phyloP scores from a whole-genome alignment of 2,888 invertebrate species.

The Caenorhabditis sp. region DNA sequence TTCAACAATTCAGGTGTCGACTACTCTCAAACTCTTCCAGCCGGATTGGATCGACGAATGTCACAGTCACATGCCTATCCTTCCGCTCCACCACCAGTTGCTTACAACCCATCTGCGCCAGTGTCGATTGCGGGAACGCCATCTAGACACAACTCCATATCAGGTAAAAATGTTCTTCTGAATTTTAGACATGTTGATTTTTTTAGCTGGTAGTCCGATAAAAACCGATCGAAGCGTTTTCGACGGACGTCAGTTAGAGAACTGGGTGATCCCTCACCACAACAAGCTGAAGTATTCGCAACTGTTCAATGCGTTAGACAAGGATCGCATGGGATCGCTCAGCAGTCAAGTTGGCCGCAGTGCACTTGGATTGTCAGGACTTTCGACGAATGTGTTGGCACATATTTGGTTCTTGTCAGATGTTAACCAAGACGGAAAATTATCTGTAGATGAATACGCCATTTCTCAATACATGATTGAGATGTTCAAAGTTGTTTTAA shows the following conservation, averaged over 20 bases:
- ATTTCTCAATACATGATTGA: constrained; percentile 97
- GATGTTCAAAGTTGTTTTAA: constrained; percentile 81
- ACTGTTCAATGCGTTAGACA: constrained; percentile 82
- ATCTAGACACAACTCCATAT: constrained; percentile 52
- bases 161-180: too few relatives aligned
- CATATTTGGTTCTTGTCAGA: constrained; percentile 97
- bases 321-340: constrained; percentile 76
- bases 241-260: constrained; percentile 75
- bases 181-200: not conserved
- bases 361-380: constrained; percentile 93
- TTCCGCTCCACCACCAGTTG: constrained; percentile 21
- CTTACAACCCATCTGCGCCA: constrained; percentile 28
- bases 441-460: constrained; percentile 97
- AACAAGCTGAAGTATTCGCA: constrained; percentile 81
- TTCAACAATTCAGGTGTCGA: constrained; percentile 35
- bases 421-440: constrained; percentile 92
- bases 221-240: constrained; percentile 40
- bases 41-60: constrained; percentile 50
- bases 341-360: constrained; percentile 75
- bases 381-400: constrained; percentile 93
- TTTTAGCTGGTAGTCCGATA: constrained; percentile 28
- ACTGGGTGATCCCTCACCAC: constrained; percentile 82
- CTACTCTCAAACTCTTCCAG: constrained; percentile 22
- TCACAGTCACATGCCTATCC: constrained; percentile 51
- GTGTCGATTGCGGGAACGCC: constrained; percentile 17